Base-by-base conservation (phyloP, 2,797 vertebrate species). In the Gadopsis marmoratus region DNA sequence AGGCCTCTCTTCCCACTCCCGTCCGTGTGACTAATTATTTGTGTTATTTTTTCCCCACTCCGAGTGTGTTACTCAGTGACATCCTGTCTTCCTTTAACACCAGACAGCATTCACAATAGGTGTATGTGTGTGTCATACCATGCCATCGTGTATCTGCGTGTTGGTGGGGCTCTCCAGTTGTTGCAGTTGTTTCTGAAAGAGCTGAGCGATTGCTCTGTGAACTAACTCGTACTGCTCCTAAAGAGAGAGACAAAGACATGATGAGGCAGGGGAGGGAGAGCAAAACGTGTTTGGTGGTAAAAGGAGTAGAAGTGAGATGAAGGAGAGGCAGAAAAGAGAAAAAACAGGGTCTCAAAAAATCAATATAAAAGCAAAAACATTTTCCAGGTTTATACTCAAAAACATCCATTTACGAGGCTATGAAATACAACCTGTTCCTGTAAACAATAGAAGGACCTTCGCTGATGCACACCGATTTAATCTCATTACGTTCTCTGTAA, bases 211-310 rank as follows among this genome's bases (percentile, higher is more conserved):
- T 6, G 97, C 98, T 95, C 96, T 95, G 75, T 99, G 97, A 85
- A 99, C 98, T 83, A 99, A 95, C 86, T 99, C 98, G 62, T 99
- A 99, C 89, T 99, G 98, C 92, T 99, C 98, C 98, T 99, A 26
- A 31, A 83, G 48, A 69, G 74, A 29, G 1, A 35, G 10, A 53
- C 0, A 50, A 26, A 37, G 19, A 61, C 17, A 61, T 11, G 12
- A 53, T 47, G 33, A 76, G 43, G 51, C 29, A 71, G 29, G 4
- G 43, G 23, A 69, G 3, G 41, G 10, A 53, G 23, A 55, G 7
- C 17, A 7, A 53, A 35, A 53, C 6, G 33, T 43, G 45, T 39
- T 71, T 29, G 33, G 21, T 7, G 33, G 48, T 71, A 14, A 58
- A 65, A n/a, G 7, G 13, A 43, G 7, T 31, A 14, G 13, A 68